These are phyloP conservation scores for Ryuthela nishihirai DNA, from an alignment of 2,888 invertebrate species.

Conservation along the genomic window DNA sequence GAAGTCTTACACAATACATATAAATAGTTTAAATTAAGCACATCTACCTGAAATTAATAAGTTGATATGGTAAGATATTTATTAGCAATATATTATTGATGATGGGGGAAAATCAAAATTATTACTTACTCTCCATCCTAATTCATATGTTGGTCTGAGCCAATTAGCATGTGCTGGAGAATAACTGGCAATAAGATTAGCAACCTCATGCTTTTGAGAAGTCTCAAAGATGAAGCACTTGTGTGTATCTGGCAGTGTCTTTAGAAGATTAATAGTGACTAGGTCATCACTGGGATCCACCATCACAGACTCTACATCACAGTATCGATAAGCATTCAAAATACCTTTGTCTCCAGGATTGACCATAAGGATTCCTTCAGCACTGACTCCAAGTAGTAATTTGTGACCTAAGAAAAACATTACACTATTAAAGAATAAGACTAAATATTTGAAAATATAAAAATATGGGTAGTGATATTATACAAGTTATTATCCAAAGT, in stretches of 20 bases:
- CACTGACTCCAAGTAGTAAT: conserved; percentile 76
- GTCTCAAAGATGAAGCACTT: conserved; percentile 93
- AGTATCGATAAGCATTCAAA: conserved; percentile 83
- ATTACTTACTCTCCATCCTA: conserved; percentile 39
- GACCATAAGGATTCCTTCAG: conserved; percentile 85
- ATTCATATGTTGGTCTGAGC: conserved; percentile 48
- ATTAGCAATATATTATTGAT: neutral
- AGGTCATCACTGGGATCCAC: conserved; percentile 89
- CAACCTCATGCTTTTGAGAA: conserved; percentile 82
- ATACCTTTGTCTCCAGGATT: conserved; percentile 89
- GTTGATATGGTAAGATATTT: too few relatives aligned
- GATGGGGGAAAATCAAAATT: neutral
- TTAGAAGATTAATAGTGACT: conserved; percentile 79
- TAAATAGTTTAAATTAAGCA: too few relatives aligned
- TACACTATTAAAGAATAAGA: too few relatives aligned
- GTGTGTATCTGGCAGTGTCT: conserved; percentile 58
- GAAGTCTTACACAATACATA: too few relatives aligned
- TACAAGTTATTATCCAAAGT: too few relatives aligned
- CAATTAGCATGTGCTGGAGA: conserved; percentile 71
- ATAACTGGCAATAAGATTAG: conserved; percentile 86
- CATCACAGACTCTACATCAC: conserved; percentile 83
- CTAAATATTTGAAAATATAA: too few relatives aligned
- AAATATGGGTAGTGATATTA: too few relatives aligned
- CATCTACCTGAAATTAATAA: too few relatives aligned
- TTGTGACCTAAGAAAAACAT: conserved; percentile 53